Base-by-base conservation (phyloP, 2,113 vertebrate species). In the Spea bombifrons region DNA sequence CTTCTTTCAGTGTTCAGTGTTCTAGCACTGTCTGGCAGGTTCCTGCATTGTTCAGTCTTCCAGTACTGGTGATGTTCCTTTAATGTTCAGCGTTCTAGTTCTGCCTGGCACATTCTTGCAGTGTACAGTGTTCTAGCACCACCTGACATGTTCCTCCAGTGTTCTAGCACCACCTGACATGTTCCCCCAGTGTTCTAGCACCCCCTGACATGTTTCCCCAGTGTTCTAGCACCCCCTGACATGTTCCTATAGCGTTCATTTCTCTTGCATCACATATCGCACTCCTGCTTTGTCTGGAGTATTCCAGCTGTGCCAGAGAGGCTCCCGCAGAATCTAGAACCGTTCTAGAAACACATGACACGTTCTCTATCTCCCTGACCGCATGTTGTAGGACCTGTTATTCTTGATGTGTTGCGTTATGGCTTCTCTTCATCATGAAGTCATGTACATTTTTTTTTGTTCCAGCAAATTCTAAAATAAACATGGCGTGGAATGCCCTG, bases 361-460 rank as follows among this genome's bases (percentile, higher is more conserved):
- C n/a, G n/a, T n/a, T n/a, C n/a, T n/a, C n/a, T n/a, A n/a, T n/a
- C n/a, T n/a, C n/a, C n/a, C n/a, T n/a, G n/a, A n/a, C n/a, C 30
- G 1, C 30, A 30, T 30, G 30, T 30, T 30, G 30, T 30, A 30
- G 30, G 30, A 30, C 30, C 30, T 30, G 30, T 30, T 30, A 30
- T 30, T 30, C 30, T 30, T 30, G 30, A 52, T 66, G 17, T 66
- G 17, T 57, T 47, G 10, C 6, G n/a, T 53, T 47, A 7, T 47
- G 57, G 57, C 68, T 47, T 48, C 45, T 30, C 53, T 76, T 67
- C 63, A 7, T 16, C 50, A 59, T 67, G 49, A 67, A 66, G 65
- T 55, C 52, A 57, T 75, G 12, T 13, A 43, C 13, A 45, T 7
- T 52, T 66, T 52, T 66, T 17, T 73, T 53, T 30, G 70, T 72